Base-by-base conservation (phyloP, 2,888 invertebrate species). In the Heliconius ismenius region DNA sequence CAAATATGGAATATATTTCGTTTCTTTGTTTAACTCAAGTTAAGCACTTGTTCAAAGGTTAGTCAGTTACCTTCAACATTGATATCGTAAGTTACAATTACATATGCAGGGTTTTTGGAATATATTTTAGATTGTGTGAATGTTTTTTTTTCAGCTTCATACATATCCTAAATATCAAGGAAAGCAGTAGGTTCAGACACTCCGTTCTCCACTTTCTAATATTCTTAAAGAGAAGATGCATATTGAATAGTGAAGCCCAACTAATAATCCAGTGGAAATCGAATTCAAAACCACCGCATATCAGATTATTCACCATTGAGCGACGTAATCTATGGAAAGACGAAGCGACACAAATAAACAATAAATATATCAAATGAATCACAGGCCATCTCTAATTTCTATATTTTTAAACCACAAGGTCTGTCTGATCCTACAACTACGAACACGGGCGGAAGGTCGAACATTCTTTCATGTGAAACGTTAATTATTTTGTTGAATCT, bases 371-470 rank as follows among this genome's bases (percentile, higher is more conserved):
- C 54, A 54, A 69, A 32, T 69, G 28, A 69, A 32, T 69, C 54
- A 54, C 32, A 32, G 28, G 54, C 39, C 65, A 69, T 70, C 70
- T 58, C 58, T 32, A 70, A 69, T 70, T 70, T 70, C 70, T 70
- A 70, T 70, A 70, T 70, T 70, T 70, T 70, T 70, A 70, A 70
- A 70, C 58, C 70, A 70, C 70, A 70, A 70, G 58, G 70, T 24
- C 32, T 54, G 54, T n/a, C 69, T 54, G 49, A 11, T 54, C 69
- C 69, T 26, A 54, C 58, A 13, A n/a, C 15, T 32, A 24, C 28
- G 21, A 65, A 24, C 24, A 65, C 54, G 9, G 32, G 9, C 28
- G n/a, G 70, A 70, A 70, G 70, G 58, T 36, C 54, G 58, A 32
- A 58, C n/a, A 58, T 32, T 70, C 9, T 32, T 54, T 70, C 32